Percentiles rank a stretch among this genome's conserved stretches.
Evolutionary conservation across 2,113 vertebrate species (phyloP).

Genomic region (Nibea albiflora): DNA sequence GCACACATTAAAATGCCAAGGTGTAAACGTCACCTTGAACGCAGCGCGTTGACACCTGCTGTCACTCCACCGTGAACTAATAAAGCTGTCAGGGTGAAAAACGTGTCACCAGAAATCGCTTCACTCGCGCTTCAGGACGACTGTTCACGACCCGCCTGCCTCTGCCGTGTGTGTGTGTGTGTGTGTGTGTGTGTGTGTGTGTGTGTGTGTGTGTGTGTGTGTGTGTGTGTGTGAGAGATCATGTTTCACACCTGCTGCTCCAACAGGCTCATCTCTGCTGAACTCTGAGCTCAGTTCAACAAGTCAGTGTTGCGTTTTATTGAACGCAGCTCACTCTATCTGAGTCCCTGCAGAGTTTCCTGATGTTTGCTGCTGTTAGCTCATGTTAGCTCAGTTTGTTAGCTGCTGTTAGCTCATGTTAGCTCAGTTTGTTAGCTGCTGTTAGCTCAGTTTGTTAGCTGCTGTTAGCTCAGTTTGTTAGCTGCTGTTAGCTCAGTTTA

Average conservation of each 20-base stretch:
- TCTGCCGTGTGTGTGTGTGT: neutral
- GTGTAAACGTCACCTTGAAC: conserved; percentile 33
- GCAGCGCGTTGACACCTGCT: conserved; percentile 2
- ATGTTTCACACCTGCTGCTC: neutral
- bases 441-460: too few relatives aligned
- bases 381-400: too few relatives aligned
- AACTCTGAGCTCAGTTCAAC: neutral
- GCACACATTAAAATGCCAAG: neutral
- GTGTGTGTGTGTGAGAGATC: too few relatives aligned
- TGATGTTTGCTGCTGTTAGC: too few relatives aligned
- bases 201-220: neutral
- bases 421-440: too few relatives aligned
- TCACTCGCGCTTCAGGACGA: neutral
- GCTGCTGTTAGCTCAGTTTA: too few relatives aligned
- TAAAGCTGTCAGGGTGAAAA: conserved; percentile 52
- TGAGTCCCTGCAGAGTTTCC: too few relatives aligned
- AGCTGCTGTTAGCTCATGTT: too few relatives aligned
- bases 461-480: too few relatives aligned
- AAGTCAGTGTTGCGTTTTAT: neutral
- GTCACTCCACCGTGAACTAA: conserved; percentile 30
- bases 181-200: too few relatives aligned
- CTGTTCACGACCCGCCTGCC: neutral
- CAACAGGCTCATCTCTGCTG: neutral
- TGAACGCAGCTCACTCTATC: fast-evolving
- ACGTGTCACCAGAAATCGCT: neutral